Evolutionary conservation across 2,113 vertebrate genomes (phyloP).

Genomic region (Chaenogobius annularis): DNA sequence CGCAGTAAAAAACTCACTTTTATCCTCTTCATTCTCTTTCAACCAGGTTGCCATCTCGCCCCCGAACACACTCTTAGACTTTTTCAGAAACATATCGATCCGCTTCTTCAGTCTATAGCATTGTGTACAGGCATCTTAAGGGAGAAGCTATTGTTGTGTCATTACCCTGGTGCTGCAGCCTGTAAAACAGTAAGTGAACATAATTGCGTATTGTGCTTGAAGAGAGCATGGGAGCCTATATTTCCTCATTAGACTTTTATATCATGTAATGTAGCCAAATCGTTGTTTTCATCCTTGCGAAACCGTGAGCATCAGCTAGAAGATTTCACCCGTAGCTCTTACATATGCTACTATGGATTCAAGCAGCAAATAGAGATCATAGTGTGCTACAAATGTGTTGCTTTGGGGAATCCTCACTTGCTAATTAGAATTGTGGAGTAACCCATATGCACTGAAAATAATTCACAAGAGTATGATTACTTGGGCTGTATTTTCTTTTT

Average conservation of each 20-base stretch:
- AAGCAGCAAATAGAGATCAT: constrained; percentile 39
- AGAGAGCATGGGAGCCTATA: constrained; percentile 44
- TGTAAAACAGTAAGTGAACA: constrained; percentile 40
- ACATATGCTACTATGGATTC: constrained; percentile 12
- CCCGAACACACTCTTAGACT: neutral
- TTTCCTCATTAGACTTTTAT: constrained; percentile 60
- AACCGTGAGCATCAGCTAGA: constrained; percentile 9
- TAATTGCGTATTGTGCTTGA: constrained; percentile 55
- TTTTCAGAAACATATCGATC: constrained; percentile 41
- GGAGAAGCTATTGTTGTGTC: constrained; percentile 28
- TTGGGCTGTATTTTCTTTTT: constrained; percentile 24
- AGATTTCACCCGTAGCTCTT: constrained; percentile 33
- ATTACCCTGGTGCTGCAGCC: constrained; percentile 35
- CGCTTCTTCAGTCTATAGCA: constrained; percentile 37
- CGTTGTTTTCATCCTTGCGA: constrained; percentile 41
- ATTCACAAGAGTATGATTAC: neutral
- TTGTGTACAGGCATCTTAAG: constrained; percentile 20
- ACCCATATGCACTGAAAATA: constrained; percentile 16
- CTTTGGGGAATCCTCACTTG: constrained; percentile 31
- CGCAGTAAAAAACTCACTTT: constrained; percentile 3
- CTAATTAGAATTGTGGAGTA: constrained; percentile 54
- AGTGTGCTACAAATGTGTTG: constrained; percentile 8
- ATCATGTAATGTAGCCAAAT: constrained; percentile 24
- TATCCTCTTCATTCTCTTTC: constrained; percentile 25
- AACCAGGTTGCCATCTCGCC: constrained; percentile 2